These are phyloP conservation scores for Myrmophylax atrothorax DNA, from an alignment of 2,113 vertebrate species.

Conservation along the genomic window DNA sequence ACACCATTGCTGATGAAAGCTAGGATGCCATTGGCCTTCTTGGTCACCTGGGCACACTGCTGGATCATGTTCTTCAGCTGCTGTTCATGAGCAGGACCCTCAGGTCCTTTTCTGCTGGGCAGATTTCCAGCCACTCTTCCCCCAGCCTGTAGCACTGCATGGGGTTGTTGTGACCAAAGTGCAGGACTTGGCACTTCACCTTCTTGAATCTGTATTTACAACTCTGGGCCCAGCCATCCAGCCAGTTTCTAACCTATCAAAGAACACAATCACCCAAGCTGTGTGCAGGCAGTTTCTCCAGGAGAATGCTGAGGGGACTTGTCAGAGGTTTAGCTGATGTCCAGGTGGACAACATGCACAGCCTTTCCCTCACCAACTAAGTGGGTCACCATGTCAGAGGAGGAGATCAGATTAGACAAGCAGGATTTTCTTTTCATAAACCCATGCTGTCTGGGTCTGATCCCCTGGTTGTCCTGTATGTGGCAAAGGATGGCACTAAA, in stretches of 20 bases:
- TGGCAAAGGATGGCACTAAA: background rate
- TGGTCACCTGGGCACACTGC: background rate
- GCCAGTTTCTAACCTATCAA: background rate
- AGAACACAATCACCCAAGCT: background rate
- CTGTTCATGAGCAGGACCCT: background rate
- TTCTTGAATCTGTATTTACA: background rate
- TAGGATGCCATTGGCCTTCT: background rate
- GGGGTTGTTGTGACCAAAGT: background rate
- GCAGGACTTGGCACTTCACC: background rate
- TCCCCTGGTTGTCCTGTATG: background rate
- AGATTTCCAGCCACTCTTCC: background rate
- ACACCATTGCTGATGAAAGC: background rate
- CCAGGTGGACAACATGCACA: background rate
- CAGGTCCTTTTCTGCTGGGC: background rate
- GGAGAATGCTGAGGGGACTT: background rate
- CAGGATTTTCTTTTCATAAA: background rate
- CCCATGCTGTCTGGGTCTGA: background rate
- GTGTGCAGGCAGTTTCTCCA: background rate
- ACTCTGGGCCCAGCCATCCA: background rate
- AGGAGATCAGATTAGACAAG: background rate
- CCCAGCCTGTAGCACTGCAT: background rate
- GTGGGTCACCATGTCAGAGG: background rate
- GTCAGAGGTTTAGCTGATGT: background rate
- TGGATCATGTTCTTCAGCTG: background rate
- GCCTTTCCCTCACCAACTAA: background rate